Conservation (phyloP, 2,888 invertebrate species). For the Nipponacmea schrenckii region DNA sequence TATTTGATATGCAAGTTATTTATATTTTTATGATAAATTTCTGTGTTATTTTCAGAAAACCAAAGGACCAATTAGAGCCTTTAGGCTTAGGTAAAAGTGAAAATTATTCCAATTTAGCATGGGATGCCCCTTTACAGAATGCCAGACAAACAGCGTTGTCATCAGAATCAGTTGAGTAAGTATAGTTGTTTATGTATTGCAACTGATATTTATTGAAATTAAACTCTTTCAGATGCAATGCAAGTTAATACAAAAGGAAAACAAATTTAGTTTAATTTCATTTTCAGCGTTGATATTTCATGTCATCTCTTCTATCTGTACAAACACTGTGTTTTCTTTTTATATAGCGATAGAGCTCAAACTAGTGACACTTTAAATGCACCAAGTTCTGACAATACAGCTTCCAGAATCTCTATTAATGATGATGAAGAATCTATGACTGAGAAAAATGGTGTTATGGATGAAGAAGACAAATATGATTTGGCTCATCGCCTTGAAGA, state of each 20-base stretch:
- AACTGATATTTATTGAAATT: background rate
- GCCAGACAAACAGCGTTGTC: constrained; percentile 31
- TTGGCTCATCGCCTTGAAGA: constrained; percentile 32
- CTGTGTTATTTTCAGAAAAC: background rate
- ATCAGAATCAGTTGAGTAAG: constrained; percentile 32
- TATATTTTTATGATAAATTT: too few species aligned
- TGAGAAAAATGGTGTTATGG: constrained; percentile 14
- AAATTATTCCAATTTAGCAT: constrained; percentile 27
- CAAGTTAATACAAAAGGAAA: too few species aligned
- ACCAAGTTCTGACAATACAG: too few species aligned
- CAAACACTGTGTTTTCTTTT: too few species aligned
- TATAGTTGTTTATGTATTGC: background rate
- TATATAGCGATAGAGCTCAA: too few species aligned
- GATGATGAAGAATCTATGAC: constrained; percentile 19
- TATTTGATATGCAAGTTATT: too few species aligned
- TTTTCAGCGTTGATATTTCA: too few species aligned
- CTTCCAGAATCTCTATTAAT: background rate
- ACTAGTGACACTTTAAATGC: too few species aligned
- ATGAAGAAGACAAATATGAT: constrained; percentile 30
- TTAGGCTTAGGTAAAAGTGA: constrained; percentile 18
- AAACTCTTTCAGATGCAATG: too few species aligned
- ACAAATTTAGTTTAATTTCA: too few species aligned
- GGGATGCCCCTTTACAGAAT: constrained; percentile 44
- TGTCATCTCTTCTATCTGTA: too few species aligned
- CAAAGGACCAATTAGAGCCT: background rate